Evolutionary conservation across 2,888 invertebrate species (phyloP), one percentile per base, ranked within the genome.

Genomic region (Drosophila paranaensis): DNA sequence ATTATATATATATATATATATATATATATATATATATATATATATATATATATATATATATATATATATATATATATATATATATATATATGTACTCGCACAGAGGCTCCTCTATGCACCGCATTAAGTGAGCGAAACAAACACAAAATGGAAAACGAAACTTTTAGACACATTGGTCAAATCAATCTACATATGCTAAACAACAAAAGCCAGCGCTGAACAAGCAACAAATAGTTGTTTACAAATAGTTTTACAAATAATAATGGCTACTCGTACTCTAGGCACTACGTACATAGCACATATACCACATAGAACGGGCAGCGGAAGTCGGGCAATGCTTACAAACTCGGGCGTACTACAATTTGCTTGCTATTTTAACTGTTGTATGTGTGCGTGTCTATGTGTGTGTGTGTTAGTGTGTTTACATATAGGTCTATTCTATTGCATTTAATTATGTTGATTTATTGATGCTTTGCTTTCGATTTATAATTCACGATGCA

Each of bases 131-230:
- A 57, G 14, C 56, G 56, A 42, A 57, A 27, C 35, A 39, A 33
- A 58, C 54, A 43, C n/a, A 42, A 27, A 20, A 33, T 2, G 20
- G 56, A 43, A 9, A 33, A 48, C 13, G 30, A 51, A 55, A 37
- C 9, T 11, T 39, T 65, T 40, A 27, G 42, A 64, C n/a, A 58
- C 20, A 64, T 56, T 45, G n/a, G 53, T 35, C 13, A 60, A 33
- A 42, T 27, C 33, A 60, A 20, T 37, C 3, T 56, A 81, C 76
- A 80, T 33, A 33, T 33, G 30, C 80, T 80, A 71, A 63, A 63
- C 48, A 60, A 57, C 37, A 55, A 40, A 43, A 48, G 14, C 43
- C 10, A 45, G 35, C n/a, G 51, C 16, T n/a, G 6, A 13, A 46
- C 10, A 13, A 42, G 54, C 16, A 51, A 53, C 20, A 42, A 37